These are phyloP conservation scores for Carcina quercana DNA, from an alignment of 2,888 invertebrate species.

Conservation along the genomic window DNA sequence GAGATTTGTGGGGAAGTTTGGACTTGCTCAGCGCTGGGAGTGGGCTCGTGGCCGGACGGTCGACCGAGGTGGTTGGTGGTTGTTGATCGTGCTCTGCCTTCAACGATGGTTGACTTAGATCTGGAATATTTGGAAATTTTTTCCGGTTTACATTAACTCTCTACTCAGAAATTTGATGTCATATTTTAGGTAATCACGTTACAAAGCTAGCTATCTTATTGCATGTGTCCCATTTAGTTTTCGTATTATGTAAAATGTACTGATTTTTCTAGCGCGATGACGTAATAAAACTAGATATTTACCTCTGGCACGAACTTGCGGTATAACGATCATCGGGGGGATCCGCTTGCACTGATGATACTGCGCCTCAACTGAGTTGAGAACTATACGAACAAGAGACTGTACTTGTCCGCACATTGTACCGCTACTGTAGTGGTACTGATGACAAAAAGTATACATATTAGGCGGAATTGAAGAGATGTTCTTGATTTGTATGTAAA, in stretches of 20 bases:
- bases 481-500: too few species aligned
- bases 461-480: not conserved
- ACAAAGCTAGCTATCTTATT: too few species aligned
- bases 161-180: not conserved
- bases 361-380: conserved; percentile 94
- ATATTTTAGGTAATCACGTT: too few species aligned
- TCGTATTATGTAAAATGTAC: too few species aligned
- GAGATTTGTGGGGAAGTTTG: conserved; percentile 43
- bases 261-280: too few species aligned
- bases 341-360: conserved; percentile 93
- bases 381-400: conserved; percentile 88
- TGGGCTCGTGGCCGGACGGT: conserved; percentile 18
- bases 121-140: conserved; percentile 41
- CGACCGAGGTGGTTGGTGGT: conserved; percentile 5
- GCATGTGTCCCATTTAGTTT: too few species aligned
- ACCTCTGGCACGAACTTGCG: conserved; percentile 78
- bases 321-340: conserved; percentile 86
- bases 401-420: conserved; percentile 82
- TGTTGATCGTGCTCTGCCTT: conserved; percentile 69
- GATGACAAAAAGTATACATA: conserved; percentile 14
- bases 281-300: too few species aligned
- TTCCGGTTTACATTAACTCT: not conserved
- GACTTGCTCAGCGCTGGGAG: conserved; percentile 21
- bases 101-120: conserved; percentile 84
- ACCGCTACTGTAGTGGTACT: conserved; percentile 86